Evolutionary conservation across 2,888 invertebrate species (phyloP).

Genomic region (Orchesellides sinensis): DNA sequence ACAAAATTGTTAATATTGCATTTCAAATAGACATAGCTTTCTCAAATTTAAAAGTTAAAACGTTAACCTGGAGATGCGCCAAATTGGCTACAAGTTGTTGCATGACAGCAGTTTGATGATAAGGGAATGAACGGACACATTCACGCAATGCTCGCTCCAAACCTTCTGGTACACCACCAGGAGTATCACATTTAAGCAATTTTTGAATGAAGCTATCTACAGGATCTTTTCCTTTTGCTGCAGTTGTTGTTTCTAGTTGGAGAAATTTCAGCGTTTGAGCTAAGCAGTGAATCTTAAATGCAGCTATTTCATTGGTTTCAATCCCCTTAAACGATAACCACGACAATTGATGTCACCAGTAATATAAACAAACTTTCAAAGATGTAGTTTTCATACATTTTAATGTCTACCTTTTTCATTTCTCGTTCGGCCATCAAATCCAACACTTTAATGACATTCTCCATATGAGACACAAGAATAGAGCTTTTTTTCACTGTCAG

Average conservation of each 20-base stretch:
- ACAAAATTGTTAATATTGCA: not conserved
- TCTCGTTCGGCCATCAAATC: slow-evolving; percentile 90
- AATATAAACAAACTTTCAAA: not conserved
- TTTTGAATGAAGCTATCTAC: slow-evolving; percentile 87
- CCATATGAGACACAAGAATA: slow-evolving; percentile 85
- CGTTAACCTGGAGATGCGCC: slow-evolving; percentile 67
- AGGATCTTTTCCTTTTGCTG: slow-evolving; percentile 78
- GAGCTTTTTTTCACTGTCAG: slow-evolving; percentile 87
- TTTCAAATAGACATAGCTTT: too few species aligned
- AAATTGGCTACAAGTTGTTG: slow-evolving; percentile 81
- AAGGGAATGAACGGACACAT: slow-evolving; percentile 93
- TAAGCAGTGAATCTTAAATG: slow-evolving; percentile 92
- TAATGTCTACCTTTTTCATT: slow-evolving; percentile 81
- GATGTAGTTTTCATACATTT: not conserved
- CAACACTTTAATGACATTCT: slow-evolving; percentile 86
- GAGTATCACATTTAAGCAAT: slow-evolving; percentile 81
- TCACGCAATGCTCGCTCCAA: slow-evolving; percentile 88
- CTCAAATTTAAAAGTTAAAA: slow-evolving; percentile 3
- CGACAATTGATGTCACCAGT: not conserved
- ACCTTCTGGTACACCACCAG: slow-evolving; percentile 79
- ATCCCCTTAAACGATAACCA: slow-evolving; percentile 78
- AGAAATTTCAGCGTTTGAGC: slow-evolving; percentile 81
- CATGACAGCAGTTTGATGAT: slow-evolving; percentile 91
- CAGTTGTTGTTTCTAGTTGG: slow-evolving; percentile 80
- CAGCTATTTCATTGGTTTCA: slow-evolving; percentile 93